These are phyloP conservation scores for Limnephilus rhombicus DNA, from an alignment of 2,888 invertebrate genomes.

Conservation along the genomic window DNA sequence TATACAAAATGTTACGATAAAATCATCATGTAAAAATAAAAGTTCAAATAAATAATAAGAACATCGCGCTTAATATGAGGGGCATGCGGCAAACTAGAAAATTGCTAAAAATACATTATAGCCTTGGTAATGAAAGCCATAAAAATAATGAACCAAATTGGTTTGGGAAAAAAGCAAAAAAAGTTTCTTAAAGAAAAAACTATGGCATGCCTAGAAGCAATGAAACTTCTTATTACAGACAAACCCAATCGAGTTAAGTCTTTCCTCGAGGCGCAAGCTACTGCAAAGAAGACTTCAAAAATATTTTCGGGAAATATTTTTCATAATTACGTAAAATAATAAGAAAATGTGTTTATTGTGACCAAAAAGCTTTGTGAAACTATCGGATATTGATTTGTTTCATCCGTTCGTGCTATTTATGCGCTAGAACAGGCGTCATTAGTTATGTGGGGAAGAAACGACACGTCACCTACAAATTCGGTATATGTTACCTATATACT, in stretches of 20 bases:
- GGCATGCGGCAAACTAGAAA: not conserved
- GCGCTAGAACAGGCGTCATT: not conserved
- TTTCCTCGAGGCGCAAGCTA: not conserved
- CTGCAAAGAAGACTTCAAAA: not conserved
- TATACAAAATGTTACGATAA: not conserved
- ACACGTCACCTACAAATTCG: not conserved
- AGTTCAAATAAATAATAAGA: not conserved
- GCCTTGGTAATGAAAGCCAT: constrained; percentile 35
- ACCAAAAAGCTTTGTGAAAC: not conserved
- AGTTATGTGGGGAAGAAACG: not conserved
- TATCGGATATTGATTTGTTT: not conserved
- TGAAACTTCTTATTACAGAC: constrained; percentile 8
- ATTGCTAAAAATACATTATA: constrained; percentile 15
- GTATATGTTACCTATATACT: not conserved
- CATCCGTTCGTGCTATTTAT: not conserved
- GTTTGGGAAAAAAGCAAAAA: not conserved
- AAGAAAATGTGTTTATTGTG: not conserved
- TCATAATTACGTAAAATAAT: not conserved
- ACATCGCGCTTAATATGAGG: constrained; percentile 15
- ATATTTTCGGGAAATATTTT: not conserved
- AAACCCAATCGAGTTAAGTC: constrained; percentile 30
- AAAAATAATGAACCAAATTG: constrained; percentile 44
- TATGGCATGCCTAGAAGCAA: constrained; percentile 39
- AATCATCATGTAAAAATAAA: not conserved
- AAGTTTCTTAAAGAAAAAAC: constrained; percentile 29